Conservation (phyloP, 2,888 invertebrate genomes). For the Pseudococcus longispinus region DNA sequence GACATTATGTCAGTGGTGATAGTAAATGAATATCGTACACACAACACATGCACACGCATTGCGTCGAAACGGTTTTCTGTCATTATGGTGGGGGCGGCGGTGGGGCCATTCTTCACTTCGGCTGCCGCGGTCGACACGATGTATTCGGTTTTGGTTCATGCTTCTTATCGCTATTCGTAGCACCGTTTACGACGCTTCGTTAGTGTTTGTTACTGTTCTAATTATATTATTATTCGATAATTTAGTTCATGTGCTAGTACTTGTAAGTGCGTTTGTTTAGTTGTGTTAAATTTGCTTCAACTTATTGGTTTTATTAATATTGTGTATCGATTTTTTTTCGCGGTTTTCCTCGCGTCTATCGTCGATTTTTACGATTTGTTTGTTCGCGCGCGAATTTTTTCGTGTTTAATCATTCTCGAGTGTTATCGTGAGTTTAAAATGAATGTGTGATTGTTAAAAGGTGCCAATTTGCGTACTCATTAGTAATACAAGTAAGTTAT, state of each 20-base stretch:
- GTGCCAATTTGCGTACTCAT: neutral
- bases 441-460: neutral
- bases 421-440: constrained; percentile 11
- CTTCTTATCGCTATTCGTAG: constrained; percentile 35
- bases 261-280: neutral
- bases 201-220: neutral
- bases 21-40: neutral
- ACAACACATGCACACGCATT: neutral
- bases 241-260: constrained; percentile 6
- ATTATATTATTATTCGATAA: constrained; percentile 36
- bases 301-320: neutral
- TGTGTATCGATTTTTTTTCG: constrained; percentile 2
- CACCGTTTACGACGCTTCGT: constrained; percentile 30
- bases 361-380: constrained; percentile 28
- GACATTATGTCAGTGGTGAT: constrained; percentile 46
- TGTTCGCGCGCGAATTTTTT: neutral
- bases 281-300: constrained; percentile 4
- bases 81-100: constrained; percentile 27
- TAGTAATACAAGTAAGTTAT: neutral
- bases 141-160: constrained; percentile 43
- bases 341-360: neutral
- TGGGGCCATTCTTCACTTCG: constrained; percentile 44
- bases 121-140: constrained; percentile 29
- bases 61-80: constrained; percentile 19
- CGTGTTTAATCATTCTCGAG: constrained; percentile 8